phyloP scores from a whole-genome alignment of 2,113 vertebrate species.

The Carollia perspicillata region DNA sequence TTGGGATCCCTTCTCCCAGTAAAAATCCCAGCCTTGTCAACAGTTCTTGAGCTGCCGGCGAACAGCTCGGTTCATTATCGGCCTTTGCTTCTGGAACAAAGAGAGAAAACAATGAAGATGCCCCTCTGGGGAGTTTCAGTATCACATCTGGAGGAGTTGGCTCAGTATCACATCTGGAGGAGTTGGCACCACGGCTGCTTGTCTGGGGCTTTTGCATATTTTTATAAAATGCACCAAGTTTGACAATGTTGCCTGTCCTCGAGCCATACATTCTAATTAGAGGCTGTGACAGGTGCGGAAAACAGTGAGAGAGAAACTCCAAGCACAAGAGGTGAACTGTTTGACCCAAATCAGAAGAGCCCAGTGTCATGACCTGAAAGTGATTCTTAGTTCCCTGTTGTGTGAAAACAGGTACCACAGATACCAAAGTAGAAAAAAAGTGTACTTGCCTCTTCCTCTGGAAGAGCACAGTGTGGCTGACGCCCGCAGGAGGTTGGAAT shows the following conservation, averaged over 20 bases:
- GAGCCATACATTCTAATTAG: constrained; percentile 54
- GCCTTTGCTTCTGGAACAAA: constrained; percentile 88
- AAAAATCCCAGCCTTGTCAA: constrained; percentile 99
- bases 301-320: constrained; percentile 31
- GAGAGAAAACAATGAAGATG: constrained; percentile 68
- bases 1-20: constrained; percentile 97
- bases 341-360: neutral
- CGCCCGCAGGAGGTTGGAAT: neutral
- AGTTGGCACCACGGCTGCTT: constrained; percentile 4
- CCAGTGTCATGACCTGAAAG: neutral
- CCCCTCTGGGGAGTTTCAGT: constrained; percentile 46
- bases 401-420: neutral
- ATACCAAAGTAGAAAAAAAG: neutral
- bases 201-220: constrained; percentile 31
- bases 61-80: constrained; percentile 91
- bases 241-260: constrained; percentile 8
- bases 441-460: neutral
- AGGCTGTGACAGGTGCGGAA: constrained; percentile 41
- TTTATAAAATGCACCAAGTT: constrained; percentile 26
- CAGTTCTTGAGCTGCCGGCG: constrained; percentile 97
- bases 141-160: neutral
- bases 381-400: neutral
- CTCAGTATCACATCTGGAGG: constrained; percentile 28
- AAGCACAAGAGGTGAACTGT: constrained; percentile 35
- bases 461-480: neutral